Evolutionary conservation across 2,888 invertebrate genomes (phyloP).

Genomic region (Agonopterix alstromeriana): DNA sequence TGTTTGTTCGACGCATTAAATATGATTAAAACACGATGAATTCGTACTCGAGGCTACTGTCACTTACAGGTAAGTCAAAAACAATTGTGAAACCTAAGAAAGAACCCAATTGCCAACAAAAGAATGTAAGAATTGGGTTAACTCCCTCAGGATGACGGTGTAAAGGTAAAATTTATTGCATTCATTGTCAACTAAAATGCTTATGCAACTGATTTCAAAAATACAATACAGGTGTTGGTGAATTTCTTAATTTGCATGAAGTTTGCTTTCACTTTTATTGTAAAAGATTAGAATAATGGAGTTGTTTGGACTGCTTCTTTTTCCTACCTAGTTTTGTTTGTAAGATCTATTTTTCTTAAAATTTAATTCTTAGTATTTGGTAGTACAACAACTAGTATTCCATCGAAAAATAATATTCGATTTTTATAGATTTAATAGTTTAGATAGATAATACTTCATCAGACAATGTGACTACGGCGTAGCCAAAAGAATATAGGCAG

Average conservation of each 20-base stretch:
- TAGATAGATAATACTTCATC: too few species aligned
- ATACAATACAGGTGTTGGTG: constrained; percentile 35
- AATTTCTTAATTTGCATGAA: constrained; percentile 51
- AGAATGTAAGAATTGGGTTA: constrained; percentile 44
- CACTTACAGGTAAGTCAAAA: constrained; percentile 44
- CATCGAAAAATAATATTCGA: too few species aligned
- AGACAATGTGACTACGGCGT: too few species aligned
- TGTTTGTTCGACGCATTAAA: too few species aligned
- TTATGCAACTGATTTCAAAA: constrained; percentile 38
- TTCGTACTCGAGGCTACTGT: too few species aligned
- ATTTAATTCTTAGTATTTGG: too few species aligned
- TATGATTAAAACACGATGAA: too few species aligned
- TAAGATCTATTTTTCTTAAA: too few species aligned
- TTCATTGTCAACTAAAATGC: constrained; percentile 36
- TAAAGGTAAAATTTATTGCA: constrained; percentile 44
- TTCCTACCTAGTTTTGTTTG: too few species aligned
- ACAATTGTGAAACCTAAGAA: constrained; percentile 24
- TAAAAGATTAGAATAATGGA: constrained; percentile 37
- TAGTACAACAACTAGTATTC: too few species aligned
- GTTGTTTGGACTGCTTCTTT: constrained; percentile 13
- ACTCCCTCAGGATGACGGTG: constrained; percentile 21
- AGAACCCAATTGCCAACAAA: constrained; percentile 12
- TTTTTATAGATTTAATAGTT: too few species aligned
- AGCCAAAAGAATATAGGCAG: too few species aligned
- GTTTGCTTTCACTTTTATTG: constrained; percentile 66